Evolutionary conservation across 2,797 vertebrate species (phyloP).

Genomic region (Xenops minutus): DNA sequence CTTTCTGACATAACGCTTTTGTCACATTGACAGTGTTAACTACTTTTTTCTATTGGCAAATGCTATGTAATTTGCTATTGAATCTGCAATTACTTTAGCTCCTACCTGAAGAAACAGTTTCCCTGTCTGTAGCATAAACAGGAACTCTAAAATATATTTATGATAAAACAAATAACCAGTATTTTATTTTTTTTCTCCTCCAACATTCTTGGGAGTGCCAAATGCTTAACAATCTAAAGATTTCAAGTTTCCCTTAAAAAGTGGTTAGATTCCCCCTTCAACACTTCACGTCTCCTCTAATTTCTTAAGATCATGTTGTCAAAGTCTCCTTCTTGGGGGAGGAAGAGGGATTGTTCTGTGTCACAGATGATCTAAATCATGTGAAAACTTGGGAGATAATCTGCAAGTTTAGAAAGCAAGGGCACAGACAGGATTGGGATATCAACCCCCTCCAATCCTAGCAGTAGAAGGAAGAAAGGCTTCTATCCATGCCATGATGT

Average conservation of each 20-base stretch:
- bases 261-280: background rate
- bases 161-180: background rate
- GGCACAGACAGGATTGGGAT: background rate
- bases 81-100: background rate
- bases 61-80: background rate
- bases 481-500: background rate
- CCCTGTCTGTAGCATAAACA: background rate
- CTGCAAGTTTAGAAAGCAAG: background rate
- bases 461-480: background rate
- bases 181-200: fast-evolving
- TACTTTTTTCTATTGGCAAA: background rate
- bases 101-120: background rate
- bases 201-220: background rate
- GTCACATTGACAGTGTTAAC: background rate
- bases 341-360: background rate
- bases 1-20: background rate
- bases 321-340: background rate
- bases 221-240: background rate
- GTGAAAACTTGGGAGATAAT: background rate
- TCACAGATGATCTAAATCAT: background rate
- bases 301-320: background rate
- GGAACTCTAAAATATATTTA: background rate
- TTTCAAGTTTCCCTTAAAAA: background rate
- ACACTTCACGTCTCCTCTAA: background rate
- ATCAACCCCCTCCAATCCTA: background rate